Percentiles rank a stretch among this genome's conserved stretches.
Conservation (phyloP, 2,113 vertebrate genomes). For the Spea multiplicata region DNA sequence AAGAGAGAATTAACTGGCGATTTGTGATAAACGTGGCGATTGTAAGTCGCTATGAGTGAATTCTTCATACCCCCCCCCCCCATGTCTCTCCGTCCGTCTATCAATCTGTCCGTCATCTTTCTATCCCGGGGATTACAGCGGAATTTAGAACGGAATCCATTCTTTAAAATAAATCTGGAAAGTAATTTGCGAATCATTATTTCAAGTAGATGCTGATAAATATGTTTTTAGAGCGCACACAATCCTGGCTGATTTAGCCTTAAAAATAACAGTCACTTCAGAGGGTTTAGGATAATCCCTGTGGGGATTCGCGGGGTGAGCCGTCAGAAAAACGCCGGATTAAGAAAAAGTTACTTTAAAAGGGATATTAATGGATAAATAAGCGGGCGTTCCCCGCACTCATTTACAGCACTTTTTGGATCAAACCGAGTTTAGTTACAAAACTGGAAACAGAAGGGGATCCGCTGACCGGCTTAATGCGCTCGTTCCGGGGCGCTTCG, state of each 20-base stretch:
- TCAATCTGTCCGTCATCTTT: no score
- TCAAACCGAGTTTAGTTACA: slow-evolving; percentile 6
- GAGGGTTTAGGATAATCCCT: slow-evolving; percentile 50
- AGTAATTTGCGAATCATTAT: slow-evolving; percentile 61
- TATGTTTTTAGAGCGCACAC: slow-evolving; percentile 60
- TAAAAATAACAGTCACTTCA: slow-evolving; percentile 60
- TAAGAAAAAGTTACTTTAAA: slow-evolving; percentile 38
- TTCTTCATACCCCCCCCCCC: no score
- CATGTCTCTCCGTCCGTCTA: no score
- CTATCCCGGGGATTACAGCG: slow-evolving; percentile 53
- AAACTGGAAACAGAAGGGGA: slow-evolving; percentile 13
- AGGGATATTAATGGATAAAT: slow-evolving; percentile 36
- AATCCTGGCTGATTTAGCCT: slow-evolving; percentile 60
- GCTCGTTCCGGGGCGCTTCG: no score
- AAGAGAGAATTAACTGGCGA: no score
- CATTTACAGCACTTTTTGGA: slow-evolving; percentile 12
- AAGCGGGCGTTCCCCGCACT: slow-evolving; percentile 29
- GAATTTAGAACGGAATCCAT: slow-evolving; percentile 60
- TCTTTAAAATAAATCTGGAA: slow-evolving; percentile 49
- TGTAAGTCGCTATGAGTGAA: no score
- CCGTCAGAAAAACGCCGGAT: slow-evolving; percentile 53
- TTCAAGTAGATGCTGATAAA: slow-evolving; percentile 50
- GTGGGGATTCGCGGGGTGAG: slow-evolving; percentile 16
- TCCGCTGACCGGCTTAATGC: not conserved
- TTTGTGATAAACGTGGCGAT: no score